Evolutionary conservation across 2,113 vertebrate species (phyloP).

Genomic region (Alethe castanea): DNA sequence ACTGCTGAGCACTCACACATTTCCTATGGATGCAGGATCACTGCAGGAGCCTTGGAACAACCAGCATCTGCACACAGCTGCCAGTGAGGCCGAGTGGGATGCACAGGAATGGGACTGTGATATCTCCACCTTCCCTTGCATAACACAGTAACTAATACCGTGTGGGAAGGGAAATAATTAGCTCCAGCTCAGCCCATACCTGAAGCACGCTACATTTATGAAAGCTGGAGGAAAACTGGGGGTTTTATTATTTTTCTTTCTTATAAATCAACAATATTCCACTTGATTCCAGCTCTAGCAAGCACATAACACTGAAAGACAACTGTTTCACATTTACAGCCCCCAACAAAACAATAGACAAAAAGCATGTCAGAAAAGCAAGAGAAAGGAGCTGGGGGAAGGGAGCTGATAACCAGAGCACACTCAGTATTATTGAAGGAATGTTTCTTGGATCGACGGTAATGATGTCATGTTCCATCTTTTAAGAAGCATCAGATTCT

Average conservation of each 20-base stretch:
- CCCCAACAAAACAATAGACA: slow-evolving; percentile 60
- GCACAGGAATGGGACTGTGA: background rate
- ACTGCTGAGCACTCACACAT: background rate
- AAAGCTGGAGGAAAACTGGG: background rate
- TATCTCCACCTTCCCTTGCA: slow-evolving; percentile 11
- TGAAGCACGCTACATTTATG: background rate
- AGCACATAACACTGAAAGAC: slow-evolving; percentile 56
- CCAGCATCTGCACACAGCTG: background rate
- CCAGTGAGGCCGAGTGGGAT: background rate
- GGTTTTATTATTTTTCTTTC: background rate
- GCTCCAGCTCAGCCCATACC: slow-evolving; percentile 3
- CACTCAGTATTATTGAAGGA: slow-evolving; percentile 68
- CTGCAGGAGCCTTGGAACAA: background rate
- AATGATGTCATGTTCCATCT: slow-evolving; percentile 77
- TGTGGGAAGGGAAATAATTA: slow-evolving; percentile 44
- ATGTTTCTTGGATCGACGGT: slow-evolving; percentile 66
- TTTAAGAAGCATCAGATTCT: slow-evolving; percentile 74
- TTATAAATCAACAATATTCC: slow-evolving; percentile 44
- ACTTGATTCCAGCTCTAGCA: slow-evolving; percentile 49
- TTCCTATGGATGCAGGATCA: accelerated
- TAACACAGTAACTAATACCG: background rate
- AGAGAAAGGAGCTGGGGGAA: slow-evolving; percentile 53
- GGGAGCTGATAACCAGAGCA: slow-evolving; percentile 64
- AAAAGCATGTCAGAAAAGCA: slow-evolving; percentile 66
- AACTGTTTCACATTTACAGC: slow-evolving; percentile 61